Conservation (phyloP, 2,888 invertebrate species). For the Melipona beecheii region DNA sequence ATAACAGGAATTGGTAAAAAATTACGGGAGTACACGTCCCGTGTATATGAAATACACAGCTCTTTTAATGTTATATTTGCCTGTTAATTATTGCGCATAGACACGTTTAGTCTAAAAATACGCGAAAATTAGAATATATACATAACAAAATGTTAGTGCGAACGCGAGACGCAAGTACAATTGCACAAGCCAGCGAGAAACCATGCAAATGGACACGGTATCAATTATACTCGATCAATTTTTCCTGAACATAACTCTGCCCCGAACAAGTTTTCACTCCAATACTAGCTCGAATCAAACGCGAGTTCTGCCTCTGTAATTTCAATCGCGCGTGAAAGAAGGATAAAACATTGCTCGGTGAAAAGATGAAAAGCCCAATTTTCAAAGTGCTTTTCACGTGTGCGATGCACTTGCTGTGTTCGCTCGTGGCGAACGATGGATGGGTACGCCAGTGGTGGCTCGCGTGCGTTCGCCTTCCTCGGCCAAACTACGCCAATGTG, state of each 20-base stretch:
- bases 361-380: not conserved
- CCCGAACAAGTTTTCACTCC: not conserved
- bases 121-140: no score
- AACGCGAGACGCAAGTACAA: no score
- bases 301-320: no score
- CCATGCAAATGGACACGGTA: not conserved
- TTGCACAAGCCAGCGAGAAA: no score
- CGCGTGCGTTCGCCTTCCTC: conserved; percentile 70
- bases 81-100: no score
- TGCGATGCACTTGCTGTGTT: not conserved
- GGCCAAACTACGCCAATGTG: conserved; percentile 73
- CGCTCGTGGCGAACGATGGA: not conserved
- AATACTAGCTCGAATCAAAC: not conserved
- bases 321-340: not conserved
- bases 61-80: no score
- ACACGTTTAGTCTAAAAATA: no score
- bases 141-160: no score
- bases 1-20: no score
- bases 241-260: not conserved
- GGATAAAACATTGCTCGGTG: not conserved
- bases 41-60: no score
- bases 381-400: not conserved
- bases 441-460: conserved; percentile 68
- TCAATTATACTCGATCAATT: not conserved
- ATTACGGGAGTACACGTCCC: no score